Base-by-base conservation (phyloP, 2,797 vertebrate species). In the Argyrosomus regius region DNA sequence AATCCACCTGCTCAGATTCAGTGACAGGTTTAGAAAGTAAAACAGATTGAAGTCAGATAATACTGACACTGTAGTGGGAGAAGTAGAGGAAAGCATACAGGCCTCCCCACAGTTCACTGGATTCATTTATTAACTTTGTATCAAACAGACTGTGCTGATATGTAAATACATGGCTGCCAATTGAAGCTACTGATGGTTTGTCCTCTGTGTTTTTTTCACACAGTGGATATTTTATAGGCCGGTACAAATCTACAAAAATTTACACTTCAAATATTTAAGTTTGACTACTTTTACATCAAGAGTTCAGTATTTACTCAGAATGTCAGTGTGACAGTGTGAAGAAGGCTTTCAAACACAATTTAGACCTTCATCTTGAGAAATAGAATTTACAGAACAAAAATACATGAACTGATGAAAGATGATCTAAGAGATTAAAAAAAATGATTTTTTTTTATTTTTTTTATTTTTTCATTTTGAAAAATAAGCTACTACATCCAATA, bases 211-310 rank as follows among this genome's bases (percentile, higher is more conserved):
- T 49, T 60, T 60, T 56, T 66, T 31, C 49, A 64, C 16, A 41
- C n/a, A 20, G 5, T 68, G 10, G 57, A 52, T 70, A 35, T 57
- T 64, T 74, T 73, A 52, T 66, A 58, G 17, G 18, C 58, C 22
- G 18, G 16, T 49, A 48, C 26, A 59, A 31, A 26, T 61, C 17
- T n/a, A 52, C 22, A 22, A 22, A 22, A 22, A 22, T 72, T 48
- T 35, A 31, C 5, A 31, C 8, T 11, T 12, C 9, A 22, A 12
- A 76, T 18, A 18, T n/a, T 13, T 39, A 41, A 6, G 18, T 64
- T 50, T 66, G 48, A 60, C 22, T 31, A 43, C 5, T 60, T 76
- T 79, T 48, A 48, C 26, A 46, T 48, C 13, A 45, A n/a, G 45
- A 63, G 31, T 28, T 31, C 24, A 31, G 17, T 48, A 17, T 63